These are phyloP conservation scores for Helogale parvula DNA, from an alignment of 2,113 vertebrate genomes.

Conservation along the genomic window DNA sequence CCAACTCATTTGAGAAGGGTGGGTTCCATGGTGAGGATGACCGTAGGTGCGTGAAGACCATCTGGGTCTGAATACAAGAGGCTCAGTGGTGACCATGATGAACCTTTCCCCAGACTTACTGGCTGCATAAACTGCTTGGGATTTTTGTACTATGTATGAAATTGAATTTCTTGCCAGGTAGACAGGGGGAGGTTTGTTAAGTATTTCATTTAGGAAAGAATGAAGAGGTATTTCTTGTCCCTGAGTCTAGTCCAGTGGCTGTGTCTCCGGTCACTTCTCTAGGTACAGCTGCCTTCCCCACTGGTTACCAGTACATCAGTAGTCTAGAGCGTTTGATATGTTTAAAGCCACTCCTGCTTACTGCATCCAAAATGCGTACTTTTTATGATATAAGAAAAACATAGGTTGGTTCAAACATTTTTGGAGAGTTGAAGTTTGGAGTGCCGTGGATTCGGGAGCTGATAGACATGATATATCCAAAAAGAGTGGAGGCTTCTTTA, in stretches of 20 bases:
- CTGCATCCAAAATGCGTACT: neutral
- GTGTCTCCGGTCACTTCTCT: neutral
- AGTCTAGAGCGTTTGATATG: neutral
- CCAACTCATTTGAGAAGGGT: neutral
- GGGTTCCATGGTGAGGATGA: neutral
- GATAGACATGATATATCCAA: neutral
- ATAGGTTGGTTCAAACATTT: neutral
- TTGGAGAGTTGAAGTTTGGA: neutral
- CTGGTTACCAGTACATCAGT: neutral
- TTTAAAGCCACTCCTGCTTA: neutral
- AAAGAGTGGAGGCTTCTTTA: neutral
- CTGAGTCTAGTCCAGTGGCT: neutral
- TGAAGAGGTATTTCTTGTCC: neutral
- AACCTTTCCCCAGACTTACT: neutral
- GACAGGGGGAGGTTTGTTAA: neutral
- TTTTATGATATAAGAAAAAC: neutral
- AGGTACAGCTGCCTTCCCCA: neutral
- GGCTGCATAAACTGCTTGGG: neutral
- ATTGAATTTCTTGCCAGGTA: neutral
- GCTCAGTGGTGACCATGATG: neutral
- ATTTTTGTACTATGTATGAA: neutral
- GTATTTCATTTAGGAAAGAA: neutral
- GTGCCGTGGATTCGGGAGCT: neutral
- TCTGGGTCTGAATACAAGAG: neutral
- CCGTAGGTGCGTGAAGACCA: too few relatives aligned